Conservation (phyloP, 2,888 invertebrate genomes). For the Pomacea canaliculata region DNA sequence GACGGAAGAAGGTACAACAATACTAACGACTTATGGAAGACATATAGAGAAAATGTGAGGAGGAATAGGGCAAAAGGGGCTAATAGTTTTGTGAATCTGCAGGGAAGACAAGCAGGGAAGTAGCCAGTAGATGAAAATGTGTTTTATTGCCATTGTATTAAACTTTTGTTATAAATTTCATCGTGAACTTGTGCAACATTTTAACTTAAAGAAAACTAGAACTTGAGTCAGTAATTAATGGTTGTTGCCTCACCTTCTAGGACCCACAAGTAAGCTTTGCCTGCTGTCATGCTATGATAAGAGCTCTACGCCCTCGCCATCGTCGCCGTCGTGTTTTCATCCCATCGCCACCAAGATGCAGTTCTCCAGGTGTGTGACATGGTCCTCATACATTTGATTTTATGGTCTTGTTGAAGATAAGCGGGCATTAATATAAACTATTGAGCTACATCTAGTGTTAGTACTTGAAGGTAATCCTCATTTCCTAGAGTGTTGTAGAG, state of each 20-base stretch:
- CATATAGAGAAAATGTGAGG: too few relatives aligned
- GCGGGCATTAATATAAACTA: background rate
- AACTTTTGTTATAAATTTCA: background rate
- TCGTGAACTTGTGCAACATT: background rate
- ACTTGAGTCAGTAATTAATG: too few relatives aligned
- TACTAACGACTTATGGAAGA: too few relatives aligned
- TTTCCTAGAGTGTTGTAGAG: too few relatives aligned
- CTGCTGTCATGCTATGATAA: slow-evolving; percentile 88
- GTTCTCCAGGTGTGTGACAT: slow-evolving; percentile 65
- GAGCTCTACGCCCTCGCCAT: slow-evolving; percentile 80
- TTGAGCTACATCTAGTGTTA: background rate
- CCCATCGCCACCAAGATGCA: slow-evolving; percentile 70
- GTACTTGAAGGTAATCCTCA: background rate
- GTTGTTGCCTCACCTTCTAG: slow-evolving; percentile 59
- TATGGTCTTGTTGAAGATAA: background rate
- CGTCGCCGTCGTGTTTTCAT: slow-evolving; percentile 67
- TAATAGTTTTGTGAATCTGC: too few relatives aligned
- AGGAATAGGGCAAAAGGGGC: too few relatives aligned
- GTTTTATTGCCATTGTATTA: too few relatives aligned
- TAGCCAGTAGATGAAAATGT: too few relatives aligned
- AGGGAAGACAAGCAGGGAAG: too few relatives aligned
- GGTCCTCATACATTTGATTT: background rate
- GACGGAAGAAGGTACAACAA: too few relatives aligned
- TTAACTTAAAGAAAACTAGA: background rate
- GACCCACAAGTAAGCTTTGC: slow-evolving; percentile 90